These are phyloP conservation scores for Meiosimyza decipiens DNA, from an alignment of 2,888 invertebrate species.

Conservation along the genomic window DNA sequence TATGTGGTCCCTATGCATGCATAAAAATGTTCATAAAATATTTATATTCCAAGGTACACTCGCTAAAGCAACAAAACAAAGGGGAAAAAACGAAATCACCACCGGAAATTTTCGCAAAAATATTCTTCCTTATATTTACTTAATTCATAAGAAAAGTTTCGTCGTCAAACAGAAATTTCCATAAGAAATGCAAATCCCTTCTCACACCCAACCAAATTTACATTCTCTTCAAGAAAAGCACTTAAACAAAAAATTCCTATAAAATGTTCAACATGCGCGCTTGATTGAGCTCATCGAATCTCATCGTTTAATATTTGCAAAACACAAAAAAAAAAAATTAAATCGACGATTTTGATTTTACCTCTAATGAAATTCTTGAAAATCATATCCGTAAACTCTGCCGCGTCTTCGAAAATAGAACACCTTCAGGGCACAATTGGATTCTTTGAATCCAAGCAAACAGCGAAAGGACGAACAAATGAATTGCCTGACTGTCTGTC, in stretches of 20 bases:
- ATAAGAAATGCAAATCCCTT: conserved; percentile 34
- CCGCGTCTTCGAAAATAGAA: conserved; percentile 3
- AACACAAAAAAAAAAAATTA: not conserved
- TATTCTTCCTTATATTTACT: conserved; percentile 21
- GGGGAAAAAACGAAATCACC: conserved; percentile 19
- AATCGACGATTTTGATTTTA: conserved; percentile 31
- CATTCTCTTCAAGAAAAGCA: not conserved
- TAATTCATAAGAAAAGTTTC: conserved; percentile 31
- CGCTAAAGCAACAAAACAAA: conserved; percentile 1
- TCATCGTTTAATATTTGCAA: not conserved
- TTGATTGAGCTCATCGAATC: conserved; percentile 7
- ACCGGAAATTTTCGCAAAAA: conserved; percentile 14
- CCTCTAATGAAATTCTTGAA: conserved; percentile 43
- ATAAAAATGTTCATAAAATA: conserved; percentile 44
- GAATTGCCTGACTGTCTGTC: not conserved
- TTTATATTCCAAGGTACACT: conserved; percentile 27
- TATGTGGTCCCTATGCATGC: conserved; percentile 33
- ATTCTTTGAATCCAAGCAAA: not conserved
- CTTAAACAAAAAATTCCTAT: conserved; percentile 10
- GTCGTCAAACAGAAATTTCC: conserved; percentile 39
- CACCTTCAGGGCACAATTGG: conserved; percentile 19
- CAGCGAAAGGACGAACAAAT: not conserved
- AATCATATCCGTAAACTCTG: conserved; percentile 32
- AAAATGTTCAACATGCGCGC: conserved; percentile 12
- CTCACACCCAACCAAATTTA: not conserved